phyloP scores from a whole-genome alignment of 2,113 vertebrate species.

The Synodontis membranacea region DNA sequence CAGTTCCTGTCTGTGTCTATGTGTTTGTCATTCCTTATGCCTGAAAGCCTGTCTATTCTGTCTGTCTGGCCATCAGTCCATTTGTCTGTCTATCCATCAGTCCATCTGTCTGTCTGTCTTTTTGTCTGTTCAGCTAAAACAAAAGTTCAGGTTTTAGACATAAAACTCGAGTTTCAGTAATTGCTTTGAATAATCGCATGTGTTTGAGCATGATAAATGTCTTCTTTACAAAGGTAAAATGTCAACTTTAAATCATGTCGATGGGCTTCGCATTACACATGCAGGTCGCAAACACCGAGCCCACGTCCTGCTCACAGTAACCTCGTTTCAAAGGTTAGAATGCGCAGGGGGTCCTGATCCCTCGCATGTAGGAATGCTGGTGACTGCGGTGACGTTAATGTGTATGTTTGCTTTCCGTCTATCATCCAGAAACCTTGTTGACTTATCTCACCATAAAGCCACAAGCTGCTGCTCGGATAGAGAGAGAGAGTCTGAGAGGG shows the following conservation, averaged over 20 bases:
- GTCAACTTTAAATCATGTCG: neutral
- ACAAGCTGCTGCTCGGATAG: slow-evolving; percentile 9
- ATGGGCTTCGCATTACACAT: neutral
- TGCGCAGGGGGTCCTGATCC: slow-evolving; percentile 1
- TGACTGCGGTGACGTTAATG: slow-evolving; percentile 44
- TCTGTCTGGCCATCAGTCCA: neutral
- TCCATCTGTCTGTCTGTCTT: neutral
- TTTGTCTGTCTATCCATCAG: neutral
- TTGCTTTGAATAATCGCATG: neutral
- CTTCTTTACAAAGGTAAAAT: neutral
- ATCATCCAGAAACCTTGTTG: slow-evolving; percentile 49
- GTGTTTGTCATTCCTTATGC: neutral
- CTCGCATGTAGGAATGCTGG: slow-evolving; percentile 47
- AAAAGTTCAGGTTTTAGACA: neutral
- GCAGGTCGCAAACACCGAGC: neutral
- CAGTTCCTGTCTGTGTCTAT: neutral
- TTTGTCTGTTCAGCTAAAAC: neutral
- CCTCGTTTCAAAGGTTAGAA: slow-evolving; percentile 5
- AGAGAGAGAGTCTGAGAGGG: slow-evolving; percentile 26
- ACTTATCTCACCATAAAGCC: slow-evolving; percentile 61
- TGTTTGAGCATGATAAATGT: neutral
- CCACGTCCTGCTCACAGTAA: neutral
- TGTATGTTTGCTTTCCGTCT: slow-evolving; percentile 47
- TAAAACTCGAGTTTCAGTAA: neutral
- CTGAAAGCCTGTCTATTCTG: neutral